Evolutionary conservation across 2,797 vertebrate genomes (phyloP).

Genomic region (Muscicapa striata): DNA sequence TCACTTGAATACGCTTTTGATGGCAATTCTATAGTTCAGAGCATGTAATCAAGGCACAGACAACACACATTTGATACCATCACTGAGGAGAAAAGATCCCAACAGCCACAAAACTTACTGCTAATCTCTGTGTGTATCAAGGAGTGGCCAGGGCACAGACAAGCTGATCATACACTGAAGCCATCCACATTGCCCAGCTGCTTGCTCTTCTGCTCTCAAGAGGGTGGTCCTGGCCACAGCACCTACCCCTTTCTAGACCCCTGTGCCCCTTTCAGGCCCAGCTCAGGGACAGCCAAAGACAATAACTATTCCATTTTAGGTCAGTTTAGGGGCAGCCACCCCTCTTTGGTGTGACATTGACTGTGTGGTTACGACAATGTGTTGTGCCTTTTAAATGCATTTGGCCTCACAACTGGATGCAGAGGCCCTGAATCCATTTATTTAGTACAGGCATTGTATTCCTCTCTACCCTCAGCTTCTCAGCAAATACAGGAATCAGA

Average conservation of each 20-base stretch:
- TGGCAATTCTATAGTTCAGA: not conserved
- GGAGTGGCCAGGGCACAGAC: not conserved
- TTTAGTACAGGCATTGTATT: not conserved
- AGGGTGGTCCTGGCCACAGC: not conserved
- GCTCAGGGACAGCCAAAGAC: not conserved
- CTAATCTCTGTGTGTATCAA: not conserved
- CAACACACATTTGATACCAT: not conserved
- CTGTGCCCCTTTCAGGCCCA: not conserved
- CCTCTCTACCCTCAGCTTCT: not conserved
- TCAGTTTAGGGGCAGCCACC: not conserved
- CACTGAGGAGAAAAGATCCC: not conserved
- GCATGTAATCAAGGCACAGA: not conserved
- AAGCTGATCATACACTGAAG: not conserved
- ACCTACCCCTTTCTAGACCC: not conserved
- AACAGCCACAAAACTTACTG: not conserved
- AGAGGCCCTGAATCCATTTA: not conserved
- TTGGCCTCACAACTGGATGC: not conserved
- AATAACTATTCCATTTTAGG: not conserved
- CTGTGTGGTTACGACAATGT: accelerated
- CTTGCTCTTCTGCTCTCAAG: not conserved
- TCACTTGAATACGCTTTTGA: not conserved
- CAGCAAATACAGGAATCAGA: not conserved
- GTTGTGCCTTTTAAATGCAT: not conserved
- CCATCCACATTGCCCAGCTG: accelerated
- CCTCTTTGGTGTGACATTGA: not conserved